Evolutionary conservation across 1,140 invertebrate species (phyloP).

Genomic region (Mactra quadrangularis): DNA sequence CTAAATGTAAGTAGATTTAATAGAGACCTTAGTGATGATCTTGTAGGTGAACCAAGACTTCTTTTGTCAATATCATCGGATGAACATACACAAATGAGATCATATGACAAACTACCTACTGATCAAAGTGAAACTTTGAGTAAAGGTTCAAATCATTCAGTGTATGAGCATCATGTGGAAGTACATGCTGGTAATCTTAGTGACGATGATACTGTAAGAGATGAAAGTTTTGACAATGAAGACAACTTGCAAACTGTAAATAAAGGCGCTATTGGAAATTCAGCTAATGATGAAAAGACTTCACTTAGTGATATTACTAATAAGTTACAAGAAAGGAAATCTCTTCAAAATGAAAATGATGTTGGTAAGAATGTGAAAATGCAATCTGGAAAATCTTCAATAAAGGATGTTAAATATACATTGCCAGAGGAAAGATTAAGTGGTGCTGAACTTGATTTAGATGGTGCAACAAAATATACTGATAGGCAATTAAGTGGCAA

Average conservation of each 20-base stretch:
- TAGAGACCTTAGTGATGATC: background rate
- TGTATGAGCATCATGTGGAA: conserved; percentile 20
- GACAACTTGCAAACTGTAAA: no score
- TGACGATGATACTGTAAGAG: background rate
- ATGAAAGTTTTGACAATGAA: background rate
- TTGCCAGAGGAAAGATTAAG: no score
- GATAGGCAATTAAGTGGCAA: no score
- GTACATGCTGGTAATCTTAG: background rate
- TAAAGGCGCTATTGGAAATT: no score
- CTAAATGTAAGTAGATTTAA: background rate
- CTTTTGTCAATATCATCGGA: conserved; percentile 10
- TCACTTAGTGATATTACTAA: no score
- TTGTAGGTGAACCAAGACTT: background rate
- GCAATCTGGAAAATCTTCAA: no score
- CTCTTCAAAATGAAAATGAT: no score
- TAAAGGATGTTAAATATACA: no score
- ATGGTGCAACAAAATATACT: background rate
- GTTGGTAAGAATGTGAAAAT: no score
- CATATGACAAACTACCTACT: conserved; percentile 4
- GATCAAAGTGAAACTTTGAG: conserved; percentile 26
- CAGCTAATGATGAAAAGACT: no score
- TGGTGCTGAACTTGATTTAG: background rate
- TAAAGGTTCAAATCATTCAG: background rate
- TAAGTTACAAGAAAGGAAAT: no score
- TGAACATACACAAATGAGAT: background rate